Conservation (phyloP, 2,888 invertebrate genomes). For the Acrocyrtus sp. region DNA sequence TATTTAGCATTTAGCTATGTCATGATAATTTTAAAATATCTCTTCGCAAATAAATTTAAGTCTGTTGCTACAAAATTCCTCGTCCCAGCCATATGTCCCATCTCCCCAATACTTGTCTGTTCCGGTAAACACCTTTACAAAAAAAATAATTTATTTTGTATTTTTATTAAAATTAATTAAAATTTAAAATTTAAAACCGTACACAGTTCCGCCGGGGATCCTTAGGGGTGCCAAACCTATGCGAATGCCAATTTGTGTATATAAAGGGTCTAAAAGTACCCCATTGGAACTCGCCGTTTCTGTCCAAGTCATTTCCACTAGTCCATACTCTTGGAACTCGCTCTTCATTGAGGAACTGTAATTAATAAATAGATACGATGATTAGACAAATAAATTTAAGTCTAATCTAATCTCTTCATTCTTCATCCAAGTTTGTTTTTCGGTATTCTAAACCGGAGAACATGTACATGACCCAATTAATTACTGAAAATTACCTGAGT, state of each 20-base stretch:
- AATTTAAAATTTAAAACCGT: too few relatives aligned
- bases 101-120: constrained; percentile 45
- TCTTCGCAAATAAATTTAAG: constrained; percentile 47
- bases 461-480: too few relatives aligned
- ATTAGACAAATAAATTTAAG: too few relatives aligned
- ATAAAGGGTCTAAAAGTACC: constrained; percentile 17
- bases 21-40: constrained; percentile 19
- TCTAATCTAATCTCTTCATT: too few relatives aligned
- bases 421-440: too few relatives aligned
- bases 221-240: constrained; percentile 14
- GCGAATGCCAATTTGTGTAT: constrained; percentile 45
- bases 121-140: too few relatives aligned
- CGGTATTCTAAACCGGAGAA: too few relatives aligned
- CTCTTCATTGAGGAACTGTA: constrained; percentile 32
- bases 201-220: constrained; percentile 33
- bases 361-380: too few relatives aligned
- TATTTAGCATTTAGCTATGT: too few relatives aligned
- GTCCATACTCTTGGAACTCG: constrained; percentile 35
- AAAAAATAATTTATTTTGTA: too few relatives aligned
- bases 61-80: constrained; percentile 31
- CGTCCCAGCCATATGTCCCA: constrained; percentile 47
- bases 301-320: constrained; percentile 40
- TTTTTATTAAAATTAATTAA: too few relatives aligned
- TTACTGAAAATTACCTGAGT: too few relatives aligned
- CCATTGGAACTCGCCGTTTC: constrained; percentile 33